A percentile compares a stretch with the other conserved stretches of the same genome.
Evolutionary conservation across 2,797 vertebrate genomes (phyloP).

Genomic region (Rhincodon typus): DNA sequence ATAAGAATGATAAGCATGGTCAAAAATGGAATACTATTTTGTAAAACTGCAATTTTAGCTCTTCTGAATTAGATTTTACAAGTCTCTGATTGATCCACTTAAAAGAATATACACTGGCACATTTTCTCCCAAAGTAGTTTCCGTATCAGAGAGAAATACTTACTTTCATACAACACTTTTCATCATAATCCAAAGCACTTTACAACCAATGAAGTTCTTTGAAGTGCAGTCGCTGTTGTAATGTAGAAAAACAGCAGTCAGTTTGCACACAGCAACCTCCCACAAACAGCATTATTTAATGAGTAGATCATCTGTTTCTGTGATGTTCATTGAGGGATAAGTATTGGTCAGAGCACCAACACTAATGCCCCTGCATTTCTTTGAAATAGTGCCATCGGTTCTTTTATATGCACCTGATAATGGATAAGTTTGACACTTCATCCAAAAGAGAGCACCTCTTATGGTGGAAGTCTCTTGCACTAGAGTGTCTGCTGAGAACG

Average conservation of each 20-base stretch:
- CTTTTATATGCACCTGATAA: background rate
- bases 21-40: background rate
- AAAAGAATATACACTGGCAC: background rate
- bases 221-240: background rate
- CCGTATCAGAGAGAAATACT: background rate
- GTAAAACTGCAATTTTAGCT: background rate
- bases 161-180: background rate
- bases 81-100: background rate
- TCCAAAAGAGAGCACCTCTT: background rate
- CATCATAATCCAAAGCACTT: background rate
- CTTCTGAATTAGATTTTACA: background rate
- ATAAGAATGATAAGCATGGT: background rate
- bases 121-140: background rate
- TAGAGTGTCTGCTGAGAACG: background rate
- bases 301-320: background rate
- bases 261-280: background rate
- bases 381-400: background rate
- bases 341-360: background rate
- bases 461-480: background rate
- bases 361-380: background rate
- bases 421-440: background rate
- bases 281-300: background rate
- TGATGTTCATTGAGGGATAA: background rate
- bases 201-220: background rate
- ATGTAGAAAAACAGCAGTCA: background rate